Base-by-base conservation (phyloP, 2,888 invertebrate species). In the Erpobdella octoculata region DNA sequence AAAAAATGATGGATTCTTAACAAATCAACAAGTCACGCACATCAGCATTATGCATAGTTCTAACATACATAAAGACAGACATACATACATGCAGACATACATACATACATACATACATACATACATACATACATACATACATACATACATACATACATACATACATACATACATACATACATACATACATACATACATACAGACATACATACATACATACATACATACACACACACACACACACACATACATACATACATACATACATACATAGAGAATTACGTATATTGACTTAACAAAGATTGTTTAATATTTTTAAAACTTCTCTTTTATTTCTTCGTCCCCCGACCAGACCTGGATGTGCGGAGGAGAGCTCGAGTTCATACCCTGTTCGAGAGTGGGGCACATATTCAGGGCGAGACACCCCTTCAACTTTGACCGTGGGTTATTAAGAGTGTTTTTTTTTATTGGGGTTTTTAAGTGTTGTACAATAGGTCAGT, bases 321-420 rank as follows among this genome's bases (percentile, higher is more conserved):
- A n/a, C n/a, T n/a, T n/a, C n/a, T n/a, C n/a, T n/a, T n/a, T n/a
- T n/a, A n/a, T n/a, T n/a, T n/a, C n/a, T n/a, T n/a, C n/a, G n/a
- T n/a, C n/a, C n/a, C n/a, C n/a, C n/a, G n/a, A n/a, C 28, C 28
- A 53, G 53, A 48, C 36, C 1, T 88, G 88, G 88, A 87, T 87
- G 85, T 88, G 94, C 81, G 96, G 96, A 9, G 96, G 96, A 15
- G 88, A 89, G 0, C 85, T 97, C 74, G 95, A 96, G 85, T 93
- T 93, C 4, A 88, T 93, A 70, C 93, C 93, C 0, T 97, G 96
- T 80, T 94, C 95, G 0, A 87, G 93, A 67, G 95, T 96, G 8
- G 96, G 96, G 0, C 96, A 96, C 83, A 92, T 96, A 76, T 95
- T 95, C 85, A 87, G 94, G 62, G 81, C 90, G 76, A 94, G 94